Evolutionary conservation across 2,888 invertebrate species (phyloP), one percentile per base, ranked within the genome.

Genomic region (Brachyptera putata): DNA sequence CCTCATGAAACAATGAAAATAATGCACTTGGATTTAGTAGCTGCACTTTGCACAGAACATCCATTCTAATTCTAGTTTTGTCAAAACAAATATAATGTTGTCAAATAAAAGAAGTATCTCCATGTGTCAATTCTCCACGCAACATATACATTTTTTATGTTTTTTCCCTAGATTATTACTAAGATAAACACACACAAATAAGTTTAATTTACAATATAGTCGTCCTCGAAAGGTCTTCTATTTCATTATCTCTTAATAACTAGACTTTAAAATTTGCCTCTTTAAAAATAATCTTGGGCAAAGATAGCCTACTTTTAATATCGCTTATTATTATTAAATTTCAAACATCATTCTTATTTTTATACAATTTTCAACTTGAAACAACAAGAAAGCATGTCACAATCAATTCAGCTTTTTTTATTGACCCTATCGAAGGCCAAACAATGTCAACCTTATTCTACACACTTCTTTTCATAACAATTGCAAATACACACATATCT

Each of bases 191-290:
- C 43, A 18, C 43, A 43, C 43, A 21, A 16, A 30, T 43, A 18
- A 43, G 43, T 43, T 16, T 16, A 43, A 43, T 43, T 43, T 43
- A 43, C 43, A 43, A 16, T 39, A 39, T 14, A 30, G 30, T 11
- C 11, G 11, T 11, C n/a, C 5, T 30, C 14, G 11, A 43, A 21
- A 11, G 16, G 9, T 18, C 9, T 11, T 14, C 5, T 18, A 18
- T 43, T 18, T 43, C 43, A 43, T 18, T 16, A 43, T 43, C 21
- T 18, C n/a, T n/a, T n/a, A n/a, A n/a, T 16, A 11, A 43, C 21
- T 43, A 43, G 43, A 43, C 43, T 43, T 43, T 43, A 14, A 43
- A 43, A 43, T 21, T 43, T 43, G 43, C 43, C 43, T 18, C 43
- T 43, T 43, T 43, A 43, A 43, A 43, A 43, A 43, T 43, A 43